A percentile compares a stretch with the other conserved stretches of the same genome.
These are phyloP conservation scores for Cataglyphis livida DNA, from an alignment of 2,888 invertebrate species.

Conservation along the genomic window DNA sequence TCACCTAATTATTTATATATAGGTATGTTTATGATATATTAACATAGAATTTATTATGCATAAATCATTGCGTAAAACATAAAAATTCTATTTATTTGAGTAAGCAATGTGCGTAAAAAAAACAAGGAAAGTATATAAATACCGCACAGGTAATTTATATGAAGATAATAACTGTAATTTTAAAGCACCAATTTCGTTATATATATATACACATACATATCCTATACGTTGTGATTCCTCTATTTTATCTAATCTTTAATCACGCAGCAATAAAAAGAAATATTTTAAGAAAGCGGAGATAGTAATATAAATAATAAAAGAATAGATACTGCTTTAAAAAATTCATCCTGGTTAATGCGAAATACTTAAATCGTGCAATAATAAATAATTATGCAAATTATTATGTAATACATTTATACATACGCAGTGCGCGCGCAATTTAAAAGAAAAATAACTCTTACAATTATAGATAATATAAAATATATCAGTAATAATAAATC, in stretches of 20 bases:
- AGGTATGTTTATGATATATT: slow-evolving; percentile 13
- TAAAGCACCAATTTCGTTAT: slow-evolving; percentile 35
- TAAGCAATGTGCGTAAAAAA: not conserved
- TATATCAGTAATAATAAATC: slow-evolving; percentile 32
- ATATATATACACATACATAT: slow-evolving; percentile 43
- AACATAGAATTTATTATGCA: slow-evolving; percentile 18
- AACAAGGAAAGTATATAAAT: not conserved
- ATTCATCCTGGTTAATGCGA: slow-evolving; percentile 31
- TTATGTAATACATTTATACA: slow-evolving; percentile 8
- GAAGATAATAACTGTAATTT: slow-evolving; percentile 19
- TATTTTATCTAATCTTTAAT: slow-evolving; percentile 35
- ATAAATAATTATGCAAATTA: slow-evolving; percentile 17
- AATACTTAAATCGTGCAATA: slow-evolving; percentile 22
- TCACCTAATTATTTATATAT: slow-evolving; percentile 28
- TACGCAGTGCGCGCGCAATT: not conserved
- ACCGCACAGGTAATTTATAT: not conserved
- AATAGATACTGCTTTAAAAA: not conserved
- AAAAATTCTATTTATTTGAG: slow-evolving; percentile 27
- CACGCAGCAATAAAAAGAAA: slow-evolving; percentile 42
- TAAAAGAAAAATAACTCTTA: slow-evolving; percentile 21
- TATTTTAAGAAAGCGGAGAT: slow-evolving; percentile 11
- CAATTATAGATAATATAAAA: not conserved
- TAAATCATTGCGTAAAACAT: not conserved
- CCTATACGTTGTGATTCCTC: slow-evolving; percentile 36
- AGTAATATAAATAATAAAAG: slow-evolving; percentile 24